phyloP scores from a whole-genome alignment of 2,888 invertebrate genomes.

The Phaonia tiefii region DNA sequence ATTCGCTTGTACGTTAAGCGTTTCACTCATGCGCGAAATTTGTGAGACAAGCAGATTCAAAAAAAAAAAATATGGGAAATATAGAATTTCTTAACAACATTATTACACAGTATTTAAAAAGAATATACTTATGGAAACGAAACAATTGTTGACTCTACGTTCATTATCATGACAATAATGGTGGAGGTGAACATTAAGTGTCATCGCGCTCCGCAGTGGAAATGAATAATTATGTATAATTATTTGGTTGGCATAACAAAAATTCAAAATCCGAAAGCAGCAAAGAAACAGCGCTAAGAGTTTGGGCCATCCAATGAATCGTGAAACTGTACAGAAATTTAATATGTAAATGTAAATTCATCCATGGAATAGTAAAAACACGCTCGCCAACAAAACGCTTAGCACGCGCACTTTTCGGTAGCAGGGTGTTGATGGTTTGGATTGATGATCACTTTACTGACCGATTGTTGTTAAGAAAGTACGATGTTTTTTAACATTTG shows the following conservation, averaged over 20 bases:
- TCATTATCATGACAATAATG: not conserved
- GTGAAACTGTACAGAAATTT: not conserved
- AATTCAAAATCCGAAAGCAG: not conserved
- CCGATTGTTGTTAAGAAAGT: no score
- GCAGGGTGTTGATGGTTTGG: no score
- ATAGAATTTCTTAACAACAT: conserved; percentile 6
- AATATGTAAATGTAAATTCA: not conserved
- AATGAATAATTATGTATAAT: conserved; percentile 20
- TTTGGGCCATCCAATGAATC: not conserved
- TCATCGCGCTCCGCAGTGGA: not conserved
- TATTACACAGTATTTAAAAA: no score
- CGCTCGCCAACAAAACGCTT: no score
- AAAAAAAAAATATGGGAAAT: not conserved
- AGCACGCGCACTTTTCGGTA: no score
- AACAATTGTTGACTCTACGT: not conserved
- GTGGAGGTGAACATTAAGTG: not conserved
- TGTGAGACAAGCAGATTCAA: not conserved
- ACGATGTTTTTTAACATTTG: no score
- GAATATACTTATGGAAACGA: no score
- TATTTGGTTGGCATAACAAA: no score
- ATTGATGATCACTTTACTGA: no score
- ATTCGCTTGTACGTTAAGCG: not conserved
- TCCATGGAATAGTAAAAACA: not conserved
- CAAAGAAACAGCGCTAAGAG: not conserved
- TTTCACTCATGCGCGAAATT: conserved; percentile 9